These are phyloP conservation scores for western clawed frog (Xenopus tropicalis) DNA, from an alignment of 2,113 vertebrate species.

Conservation along the genomic window DNA sequence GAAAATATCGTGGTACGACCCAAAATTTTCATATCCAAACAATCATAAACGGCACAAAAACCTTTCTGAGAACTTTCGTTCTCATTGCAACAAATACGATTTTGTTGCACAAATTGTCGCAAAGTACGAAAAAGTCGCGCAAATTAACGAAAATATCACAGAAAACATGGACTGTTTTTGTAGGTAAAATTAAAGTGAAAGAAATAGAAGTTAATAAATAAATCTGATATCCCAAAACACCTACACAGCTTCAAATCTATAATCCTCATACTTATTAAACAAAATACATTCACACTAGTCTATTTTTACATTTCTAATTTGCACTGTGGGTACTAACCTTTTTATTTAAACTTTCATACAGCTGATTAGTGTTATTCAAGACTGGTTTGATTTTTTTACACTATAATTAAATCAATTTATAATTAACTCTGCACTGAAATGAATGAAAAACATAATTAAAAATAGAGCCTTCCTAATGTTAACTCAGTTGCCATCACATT, in stretches of 20 bases:
- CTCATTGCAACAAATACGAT: too few species aligned
- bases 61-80: too few species aligned
- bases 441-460: conserved; percentile 23
- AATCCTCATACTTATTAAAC: conserved; percentile 1
- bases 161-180: too few species aligned
- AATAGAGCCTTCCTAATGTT: conserved; percentile 21
- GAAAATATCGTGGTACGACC: too few species aligned
- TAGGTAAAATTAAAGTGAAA: not conserved
- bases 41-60: too few species aligned
- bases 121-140: too few species aligned
- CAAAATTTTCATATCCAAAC: too few species aligned
- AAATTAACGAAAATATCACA: too few species aligned
- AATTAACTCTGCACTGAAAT: conserved; percentile 31
- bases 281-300: conserved; percentile 15
- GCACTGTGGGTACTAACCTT: conserved; percentile 28
- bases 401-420: conserved; percentile 40
- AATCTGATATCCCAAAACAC: conserved; percentile 27
- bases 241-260: conserved; percentile 16
- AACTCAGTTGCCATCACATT: conserved; percentile 9
- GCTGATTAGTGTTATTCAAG: conserved; percentile 32
- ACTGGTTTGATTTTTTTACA: conserved; percentile 22
- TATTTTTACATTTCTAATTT: conserved; percentile 34
- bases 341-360: conserved; percentile 31
- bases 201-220: not conserved
- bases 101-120: too few species aligned